Conservation (phyloP, 2,888 invertebrate genomes). For the Yponomeuta plumbellus region DNA sequence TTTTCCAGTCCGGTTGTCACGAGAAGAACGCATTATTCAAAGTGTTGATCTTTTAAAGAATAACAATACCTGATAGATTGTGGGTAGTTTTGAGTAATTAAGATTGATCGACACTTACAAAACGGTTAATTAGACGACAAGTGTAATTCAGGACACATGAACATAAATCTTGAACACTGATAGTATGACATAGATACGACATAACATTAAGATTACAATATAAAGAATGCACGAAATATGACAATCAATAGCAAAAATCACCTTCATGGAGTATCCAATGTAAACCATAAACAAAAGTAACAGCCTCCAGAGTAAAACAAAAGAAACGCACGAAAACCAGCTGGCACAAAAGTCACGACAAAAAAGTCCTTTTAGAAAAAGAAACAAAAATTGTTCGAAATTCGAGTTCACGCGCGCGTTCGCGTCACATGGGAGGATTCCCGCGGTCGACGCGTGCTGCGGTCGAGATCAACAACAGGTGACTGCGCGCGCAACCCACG, state of each 20-base stretch:
- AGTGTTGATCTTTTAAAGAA: too few relatives aligned
- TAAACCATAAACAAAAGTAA: conserved; percentile 3
- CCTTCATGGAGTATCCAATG: not conserved
- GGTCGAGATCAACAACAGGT: conserved; percentile 43
- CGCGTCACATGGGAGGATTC: conserved; percentile 10
- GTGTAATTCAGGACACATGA: not conserved
- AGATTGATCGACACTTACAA: not conserved
- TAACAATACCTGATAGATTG: not conserved
- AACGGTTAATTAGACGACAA: not conserved
- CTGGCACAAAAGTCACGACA: not conserved
- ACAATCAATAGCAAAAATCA: not conserved
- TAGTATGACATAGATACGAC: too few relatives aligned
- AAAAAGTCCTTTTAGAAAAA: conserved; percentile 5
- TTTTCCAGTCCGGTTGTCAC: too few relatives aligned
- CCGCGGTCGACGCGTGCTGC: conserved; percentile 39
- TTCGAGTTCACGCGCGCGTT: not conserved
- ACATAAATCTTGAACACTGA: too few relatives aligned
- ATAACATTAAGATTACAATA: too few relatives aligned
- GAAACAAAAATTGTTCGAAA: conserved; percentile 22
- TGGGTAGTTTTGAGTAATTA: not conserved
- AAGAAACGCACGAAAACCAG: not conserved
- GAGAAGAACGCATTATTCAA: too few relatives aligned
- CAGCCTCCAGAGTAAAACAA: conserved; percentile 5
- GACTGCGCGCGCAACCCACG: conserved; percentile 43
- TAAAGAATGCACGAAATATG: too few relatives aligned